Conservation (phyloP, 2,888 invertebrate species). For the Diadegma fenestrale region DNA sequence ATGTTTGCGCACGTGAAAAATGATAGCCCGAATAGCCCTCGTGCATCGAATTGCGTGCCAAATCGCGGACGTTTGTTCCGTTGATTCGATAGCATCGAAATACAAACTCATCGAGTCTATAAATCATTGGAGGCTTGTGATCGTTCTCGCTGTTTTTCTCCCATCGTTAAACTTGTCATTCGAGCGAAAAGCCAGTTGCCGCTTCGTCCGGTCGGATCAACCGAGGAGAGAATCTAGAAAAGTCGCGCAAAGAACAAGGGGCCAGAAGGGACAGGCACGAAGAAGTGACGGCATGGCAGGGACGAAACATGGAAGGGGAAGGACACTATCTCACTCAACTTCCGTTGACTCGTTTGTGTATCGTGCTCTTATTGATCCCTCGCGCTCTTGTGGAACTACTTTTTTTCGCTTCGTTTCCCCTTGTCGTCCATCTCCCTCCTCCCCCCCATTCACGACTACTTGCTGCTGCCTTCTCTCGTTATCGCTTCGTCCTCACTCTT, state of each 20-base stretch:
- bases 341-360: constrained; percentile 80
- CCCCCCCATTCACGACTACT: constrained; percentile 19
- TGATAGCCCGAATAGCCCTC: too few species aligned
- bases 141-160: constrained; percentile 34
- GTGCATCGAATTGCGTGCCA: background rate
- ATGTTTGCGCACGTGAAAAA: background rate
- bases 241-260: constrained; percentile 39
- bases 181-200: constrained; percentile 73
- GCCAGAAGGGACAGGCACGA: constrained; percentile 42
- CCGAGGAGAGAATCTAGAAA: constrained; percentile 44
- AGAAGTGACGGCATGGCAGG: constrained; percentile 62
- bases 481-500: constrained; percentile 39
- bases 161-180: constrained; percentile 66
- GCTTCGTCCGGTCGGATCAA: constrained; percentile 49
- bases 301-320: constrained; percentile 65
- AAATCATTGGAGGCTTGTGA: constrained; percentile 65
- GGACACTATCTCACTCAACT: constrained; percentile 79
- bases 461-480: constrained; percentile 33
- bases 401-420: constrained; percentile 59
- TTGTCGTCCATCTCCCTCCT: constrained; percentile 70
- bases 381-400: constrained; percentile 67
- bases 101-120: background rate
- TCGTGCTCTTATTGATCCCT: constrained; percentile 81
- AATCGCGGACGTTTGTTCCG: background rate
- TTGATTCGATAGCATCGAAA: constrained; percentile 1